Percentiles rank a stretch among this genome's conserved stretches.
phyloP scores from a whole-genome alignment of 2,113 vertebrate species.

The Paedocypris sp. region DNA sequence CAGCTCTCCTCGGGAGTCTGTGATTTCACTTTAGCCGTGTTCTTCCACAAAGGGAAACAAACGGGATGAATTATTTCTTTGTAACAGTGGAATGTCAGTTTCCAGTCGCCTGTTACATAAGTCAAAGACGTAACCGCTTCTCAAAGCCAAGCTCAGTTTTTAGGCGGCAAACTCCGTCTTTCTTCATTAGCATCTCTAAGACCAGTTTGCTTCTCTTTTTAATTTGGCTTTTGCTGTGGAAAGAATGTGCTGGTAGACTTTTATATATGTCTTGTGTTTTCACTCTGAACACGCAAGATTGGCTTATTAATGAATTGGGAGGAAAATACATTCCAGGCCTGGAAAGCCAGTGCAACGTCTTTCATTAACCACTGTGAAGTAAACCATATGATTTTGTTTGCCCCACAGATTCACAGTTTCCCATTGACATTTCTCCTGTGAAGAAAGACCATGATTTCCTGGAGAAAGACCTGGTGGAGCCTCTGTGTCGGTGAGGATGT shows the following conservation, averaged over 20 bases:
- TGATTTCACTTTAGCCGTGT: constrained; percentile 32
- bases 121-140: constrained; percentile 47
- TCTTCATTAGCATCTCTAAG: constrained; percentile 46
- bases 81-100: constrained; percentile 47
- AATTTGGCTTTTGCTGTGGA: constrained; percentile 32
- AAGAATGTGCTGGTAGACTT: constrained; percentile 37
- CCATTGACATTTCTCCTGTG: constrained; percentile 87
- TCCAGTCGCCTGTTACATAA: constrained; percentile 51
- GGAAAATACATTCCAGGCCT: not conserved
- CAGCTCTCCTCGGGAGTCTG: constrained; percentile 29
- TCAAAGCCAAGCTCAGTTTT: constrained; percentile 40
- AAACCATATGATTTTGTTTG: not conserved
- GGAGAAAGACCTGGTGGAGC: constrained; percentile 95
- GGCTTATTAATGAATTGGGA: not conserved
- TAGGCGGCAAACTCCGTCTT: constrained; percentile 41
- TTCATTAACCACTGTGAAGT: not conserved
- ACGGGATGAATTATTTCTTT: constrained; percentile 40
- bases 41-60: constrained; percentile 31
- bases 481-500: constrained; percentile 90
- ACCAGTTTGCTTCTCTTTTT: constrained; percentile 33
- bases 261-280: constrained; percentile 14
- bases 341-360: not conserved
- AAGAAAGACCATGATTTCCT: constrained; percentile 97
- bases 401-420: constrained; percentile 82
- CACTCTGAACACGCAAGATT: constrained; percentile 15